Percentiles rank a stretch among this genome's conserved stretches.
Evolutionary conservation across 2,888 invertebrate species (phyloP).

Genomic region (Catotricha subobsoleta): DNA sequence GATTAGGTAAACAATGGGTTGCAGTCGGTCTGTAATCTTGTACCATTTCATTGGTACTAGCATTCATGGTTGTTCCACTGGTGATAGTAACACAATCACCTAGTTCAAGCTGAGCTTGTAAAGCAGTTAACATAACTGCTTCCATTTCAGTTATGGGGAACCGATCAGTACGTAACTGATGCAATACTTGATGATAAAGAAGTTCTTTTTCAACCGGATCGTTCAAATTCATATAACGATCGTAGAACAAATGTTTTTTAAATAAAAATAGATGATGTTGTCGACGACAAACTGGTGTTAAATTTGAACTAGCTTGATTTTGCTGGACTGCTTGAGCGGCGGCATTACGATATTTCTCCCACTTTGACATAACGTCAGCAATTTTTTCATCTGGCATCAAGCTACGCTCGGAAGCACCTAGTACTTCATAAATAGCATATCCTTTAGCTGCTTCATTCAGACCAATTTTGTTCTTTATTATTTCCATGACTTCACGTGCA

Average conservation of each 20-base stretch:
- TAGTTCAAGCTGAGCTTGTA: conserved; percentile 82
- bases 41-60: conserved; percentile 33
- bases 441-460: conserved; percentile 35
- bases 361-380: conserved; percentile 86
- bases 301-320: conserved; percentile 19
- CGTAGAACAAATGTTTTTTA: conserved; percentile 69
- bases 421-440: conserved; percentile 82
- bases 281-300: conserved; percentile 34
- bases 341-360: conserved; percentile 73
- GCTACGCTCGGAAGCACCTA: conserved; percentile 72
- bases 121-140: conserved; percentile 84
- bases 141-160: conserved; percentile 88
- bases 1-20: conserved; percentile 63
- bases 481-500: conserved; percentile 71
- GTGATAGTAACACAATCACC: conserved; percentile 57
- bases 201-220: conserved; percentile 87
- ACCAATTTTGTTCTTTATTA: conserved; percentile 79
- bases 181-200: conserved; percentile 81
- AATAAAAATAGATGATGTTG: conserved; percentile 53
- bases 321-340: conserved; percentile 37
- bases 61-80: no score
- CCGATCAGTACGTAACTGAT: conserved; percentile 74
- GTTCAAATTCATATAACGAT: conserved; percentile 56
- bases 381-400: conserved; percentile 72
- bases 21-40: conserved; percentile 51